Percentiles rank a stretch among this genome's conserved stretches.
Evolutionary conservation across 1,140 invertebrate species (phyloP).

Genomic region (Chlorops oryzae): DNA sequence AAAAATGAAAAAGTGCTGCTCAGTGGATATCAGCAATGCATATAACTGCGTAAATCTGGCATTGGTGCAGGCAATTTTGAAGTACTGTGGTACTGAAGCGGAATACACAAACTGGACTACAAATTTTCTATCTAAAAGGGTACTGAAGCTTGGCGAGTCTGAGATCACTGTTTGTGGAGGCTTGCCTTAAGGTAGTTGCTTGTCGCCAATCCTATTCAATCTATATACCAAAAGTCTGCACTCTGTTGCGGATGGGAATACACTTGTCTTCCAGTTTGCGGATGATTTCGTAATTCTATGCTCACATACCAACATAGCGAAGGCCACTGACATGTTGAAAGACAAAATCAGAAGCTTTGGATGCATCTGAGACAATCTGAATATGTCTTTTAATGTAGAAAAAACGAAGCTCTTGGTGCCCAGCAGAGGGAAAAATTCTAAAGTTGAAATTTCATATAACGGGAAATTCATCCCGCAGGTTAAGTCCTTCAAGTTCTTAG

Average conservation of each 20-base stretch:
- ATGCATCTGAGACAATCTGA: no score
- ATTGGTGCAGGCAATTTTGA: neutral
- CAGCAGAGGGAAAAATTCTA: no score
- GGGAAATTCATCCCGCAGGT: no score
- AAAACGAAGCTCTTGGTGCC: no score
- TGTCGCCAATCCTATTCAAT: no score
- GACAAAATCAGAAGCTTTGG: no score
- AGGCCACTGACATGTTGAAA: no score
- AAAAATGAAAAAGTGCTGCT: neutral
- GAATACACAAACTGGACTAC: neutral
- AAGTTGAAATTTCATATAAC: no score
- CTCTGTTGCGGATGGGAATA: neutral
- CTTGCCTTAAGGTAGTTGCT: neutral
- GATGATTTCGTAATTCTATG: no score
- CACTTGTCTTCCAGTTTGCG: neutral
- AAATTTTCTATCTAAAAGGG: neutral
- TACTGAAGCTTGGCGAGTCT: neutral
- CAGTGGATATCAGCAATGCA: neutral
- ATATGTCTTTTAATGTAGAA: no score
- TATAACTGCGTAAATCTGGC: neutral
- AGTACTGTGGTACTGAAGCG: neutral
- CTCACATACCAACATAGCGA: no score
- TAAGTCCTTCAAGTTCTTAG: no score
- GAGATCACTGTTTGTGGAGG: neutral
- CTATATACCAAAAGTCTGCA: neutral